Percentiles rank a stretch among this genome's conserved stretches.
Conservation (phyloP, 2,888 invertebrate genomes). For the Pycnomerus fuliginosus region DNA sequence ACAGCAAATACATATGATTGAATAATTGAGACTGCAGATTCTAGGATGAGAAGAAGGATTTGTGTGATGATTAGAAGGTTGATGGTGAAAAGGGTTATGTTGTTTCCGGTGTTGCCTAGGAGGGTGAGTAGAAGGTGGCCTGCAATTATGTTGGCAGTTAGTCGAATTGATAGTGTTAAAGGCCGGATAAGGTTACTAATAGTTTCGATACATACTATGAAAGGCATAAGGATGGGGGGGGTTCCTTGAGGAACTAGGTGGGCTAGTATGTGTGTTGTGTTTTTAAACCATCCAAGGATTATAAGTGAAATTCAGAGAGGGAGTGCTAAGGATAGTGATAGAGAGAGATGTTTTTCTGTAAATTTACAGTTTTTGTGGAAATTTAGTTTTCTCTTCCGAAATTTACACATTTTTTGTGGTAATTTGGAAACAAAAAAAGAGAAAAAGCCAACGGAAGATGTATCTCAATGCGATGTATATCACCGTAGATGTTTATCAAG, state of each 20-base stretch:
- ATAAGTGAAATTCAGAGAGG: constrained; percentile 67
- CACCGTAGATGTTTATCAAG: too few species aligned
- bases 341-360: constrained; percentile 63
- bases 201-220: constrained; percentile 74
- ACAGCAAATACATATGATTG: too few species aligned
- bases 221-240: constrained; percentile 64
- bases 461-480: too few species aligned
- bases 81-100: constrained; percentile 32
- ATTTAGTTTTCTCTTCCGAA: too few species aligned
- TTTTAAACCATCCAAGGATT: constrained; percentile 64
- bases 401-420: too few species aligned
- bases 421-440: too few species aligned
- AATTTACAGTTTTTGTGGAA: too few species aligned
- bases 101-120: constrained; percentile 50
- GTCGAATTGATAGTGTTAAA: constrained; percentile 64
- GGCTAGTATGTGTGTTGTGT: constrained; percentile 63
- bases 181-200: constrained; percentile 73
- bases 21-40: too few species aligned
- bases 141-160: constrained; percentile 57
- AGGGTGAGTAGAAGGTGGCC: too few species aligned
- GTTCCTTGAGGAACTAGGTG: constrained; percentile 71
- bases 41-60: too few species aligned
- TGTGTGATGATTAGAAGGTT: constrained; percentile 37
- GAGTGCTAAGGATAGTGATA: constrained; percentile 61
- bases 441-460: too few species aligned